Conservation (phyloP, 2,888 invertebrate genomes). For the Drosophila incognita region DNA sequence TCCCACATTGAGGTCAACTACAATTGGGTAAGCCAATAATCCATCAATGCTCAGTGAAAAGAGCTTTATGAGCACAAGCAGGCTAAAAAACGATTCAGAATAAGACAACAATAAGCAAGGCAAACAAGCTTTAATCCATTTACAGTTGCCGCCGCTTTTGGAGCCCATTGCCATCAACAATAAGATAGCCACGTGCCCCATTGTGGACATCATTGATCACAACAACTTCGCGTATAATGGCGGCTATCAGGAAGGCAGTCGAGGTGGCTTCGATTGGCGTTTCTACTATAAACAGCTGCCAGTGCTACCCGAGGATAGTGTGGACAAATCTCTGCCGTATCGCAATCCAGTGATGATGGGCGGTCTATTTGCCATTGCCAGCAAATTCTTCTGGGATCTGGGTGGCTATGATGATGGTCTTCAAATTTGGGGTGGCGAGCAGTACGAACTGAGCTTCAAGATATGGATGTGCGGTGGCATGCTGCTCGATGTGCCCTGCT, state of each 20-base stretch:
- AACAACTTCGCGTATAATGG: slow-evolving; percentile 94
- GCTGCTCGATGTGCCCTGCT: slow-evolving; percentile 96
- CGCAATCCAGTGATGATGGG: slow-evolving; percentile 98
- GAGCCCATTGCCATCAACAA: slow-evolving; percentile 93
- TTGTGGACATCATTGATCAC: slow-evolving; percentile 96
- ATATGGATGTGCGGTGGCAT: slow-evolving; percentile 98
- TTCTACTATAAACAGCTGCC: slow-evolving; percentile 93
- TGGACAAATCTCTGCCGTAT: slow-evolving; percentile 77
- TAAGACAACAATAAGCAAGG: neutral
- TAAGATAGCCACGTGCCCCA: slow-evolving; percentile 96
- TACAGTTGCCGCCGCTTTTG: slow-evolving; percentile 90
- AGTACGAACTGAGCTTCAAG: slow-evolving; percentile 99
- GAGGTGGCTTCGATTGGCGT: slow-evolving; percentile 99
- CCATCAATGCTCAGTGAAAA: neutral
- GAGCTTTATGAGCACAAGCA: neutral
- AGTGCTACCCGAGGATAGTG: slow-evolving; percentile 86
- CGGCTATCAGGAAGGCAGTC: slow-evolving; percentile 95
- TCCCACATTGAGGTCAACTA: slow-evolving; percentile 96
- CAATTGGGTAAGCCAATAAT: slow-evolving; percentile 88
- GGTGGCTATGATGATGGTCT: slow-evolving; percentile 97
- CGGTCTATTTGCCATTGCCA: slow-evolving; percentile 96
- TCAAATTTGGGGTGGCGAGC: slow-evolving; percentile 99
- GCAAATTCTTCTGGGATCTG: slow-evolving; percentile 97
- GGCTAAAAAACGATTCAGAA: neutral
- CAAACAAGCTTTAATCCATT: slow-evolving; percentile 86